A percentile compares a stretch with the other conserved stretches of the same genome.
phyloP scores from a whole-genome alignment of 1,140 invertebrate species.

The Melitaea cinxia region DNA sequence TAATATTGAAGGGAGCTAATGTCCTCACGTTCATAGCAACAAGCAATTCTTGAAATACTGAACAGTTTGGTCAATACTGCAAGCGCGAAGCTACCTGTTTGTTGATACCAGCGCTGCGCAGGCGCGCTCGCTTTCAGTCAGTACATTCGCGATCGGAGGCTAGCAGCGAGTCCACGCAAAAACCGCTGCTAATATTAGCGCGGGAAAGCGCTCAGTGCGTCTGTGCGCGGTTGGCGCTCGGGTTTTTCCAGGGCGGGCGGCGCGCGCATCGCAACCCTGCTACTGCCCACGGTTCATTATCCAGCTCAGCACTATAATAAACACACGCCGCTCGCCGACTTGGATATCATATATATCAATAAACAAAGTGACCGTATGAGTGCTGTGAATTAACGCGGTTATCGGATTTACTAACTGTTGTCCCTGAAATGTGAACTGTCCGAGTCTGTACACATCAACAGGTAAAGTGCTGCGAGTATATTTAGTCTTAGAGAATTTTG shows the following conservation, averaged over 20 bases:
- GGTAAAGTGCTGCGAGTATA: slow-evolving; percentile 9
- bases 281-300: slow-evolving; percentile 43
- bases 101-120: slow-evolving; percentile 38
- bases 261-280: slow-evolving; percentile 61
- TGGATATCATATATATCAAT: neutral
- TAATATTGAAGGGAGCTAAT: neutral
- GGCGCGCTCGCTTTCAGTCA: slow-evolving; percentile 41
- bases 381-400: slow-evolving; percentile 24
- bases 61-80: slow-evolving; percentile 40
- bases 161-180: slow-evolving; percentile 47
- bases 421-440: slow-evolving; percentile 20
- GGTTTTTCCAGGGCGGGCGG: slow-evolving; percentile 71
- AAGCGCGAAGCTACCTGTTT: slow-evolving; percentile 38
- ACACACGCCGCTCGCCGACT: slow-evolving; percentile 36
- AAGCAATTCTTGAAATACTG: slow-evolving; percentile 11
- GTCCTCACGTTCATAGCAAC: slow-evolving; percentile 4
- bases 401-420: neutral
- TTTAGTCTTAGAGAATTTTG: neutral
- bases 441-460: slow-evolving; percentile 5
- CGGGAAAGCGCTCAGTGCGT: slow-evolving; percentile 45
- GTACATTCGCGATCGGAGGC: slow-evolving; percentile 45
- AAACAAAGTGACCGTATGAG: slow-evolving; percentile 27
- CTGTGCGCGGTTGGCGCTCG: slow-evolving; percentile 38
- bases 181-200: slow-evolving; percentile 59
- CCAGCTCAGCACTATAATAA: slow-evolving; percentile 41